Conservation (phyloP, 2,113 vertebrate genomes). For the Tonatia bakeri region DNA sequence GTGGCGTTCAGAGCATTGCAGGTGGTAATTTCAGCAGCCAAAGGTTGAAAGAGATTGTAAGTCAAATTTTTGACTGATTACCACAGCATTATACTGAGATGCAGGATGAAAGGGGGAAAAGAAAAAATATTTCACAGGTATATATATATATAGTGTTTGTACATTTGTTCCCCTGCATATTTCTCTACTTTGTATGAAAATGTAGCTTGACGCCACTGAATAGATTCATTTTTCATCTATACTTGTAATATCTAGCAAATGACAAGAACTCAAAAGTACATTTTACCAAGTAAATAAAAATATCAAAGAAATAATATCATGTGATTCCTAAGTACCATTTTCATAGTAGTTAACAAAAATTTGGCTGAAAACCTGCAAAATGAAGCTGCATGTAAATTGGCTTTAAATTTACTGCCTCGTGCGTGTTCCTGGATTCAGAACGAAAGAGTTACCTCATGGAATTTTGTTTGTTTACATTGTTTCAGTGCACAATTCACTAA, state of each 20-base stretch:
- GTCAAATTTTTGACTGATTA: not conserved
- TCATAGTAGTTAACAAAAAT: not conserved
- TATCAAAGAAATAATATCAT: not conserved
- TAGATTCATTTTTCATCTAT: not conserved
- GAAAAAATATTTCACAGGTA: not conserved
- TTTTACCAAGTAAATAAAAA: constrained; percentile 34
- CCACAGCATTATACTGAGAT: not conserved
- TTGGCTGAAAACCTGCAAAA: not conserved
- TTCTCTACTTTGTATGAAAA: not conserved
- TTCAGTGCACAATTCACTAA: constrained; percentile 21
- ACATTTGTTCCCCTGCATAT: not conserved
- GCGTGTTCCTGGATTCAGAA: not conserved
- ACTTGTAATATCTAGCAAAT: not conserved
- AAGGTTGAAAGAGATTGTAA: not conserved
- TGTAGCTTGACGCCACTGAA: not conserved
- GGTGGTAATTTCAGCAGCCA: not conserved
- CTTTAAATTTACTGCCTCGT: not conserved
- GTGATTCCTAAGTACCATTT: not conserved
- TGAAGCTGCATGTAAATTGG: not conserved
- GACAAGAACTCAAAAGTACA: not conserved
- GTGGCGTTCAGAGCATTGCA: not conserved
- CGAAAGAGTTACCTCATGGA: not conserved
- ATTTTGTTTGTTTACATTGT: constrained; percentile 4
- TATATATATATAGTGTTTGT: not conserved
- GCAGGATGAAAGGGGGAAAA: not conserved